These are phyloP conservation scores for Aplysia californica DNA, from an alignment of 1,140 invertebrate species.

Conservation along the genomic window DNA sequence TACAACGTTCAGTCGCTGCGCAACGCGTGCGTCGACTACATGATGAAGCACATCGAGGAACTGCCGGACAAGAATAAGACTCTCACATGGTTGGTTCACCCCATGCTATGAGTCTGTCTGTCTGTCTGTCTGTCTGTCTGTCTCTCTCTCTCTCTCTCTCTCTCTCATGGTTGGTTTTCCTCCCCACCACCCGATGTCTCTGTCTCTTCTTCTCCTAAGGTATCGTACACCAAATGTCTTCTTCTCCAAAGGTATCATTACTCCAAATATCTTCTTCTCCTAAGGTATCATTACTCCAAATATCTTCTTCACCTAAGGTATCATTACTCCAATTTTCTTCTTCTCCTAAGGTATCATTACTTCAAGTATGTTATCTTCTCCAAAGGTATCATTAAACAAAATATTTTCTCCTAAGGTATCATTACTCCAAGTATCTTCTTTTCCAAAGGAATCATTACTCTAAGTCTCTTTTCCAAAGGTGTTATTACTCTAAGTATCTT, in stretches of 20 bases:
- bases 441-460: too few relatives aligned
- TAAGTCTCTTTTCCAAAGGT: neutral
- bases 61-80: slow-evolving; percentile 59
- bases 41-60: slow-evolving; percentile 58
- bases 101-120: neutral
- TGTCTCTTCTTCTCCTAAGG: neutral
- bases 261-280: neutral
- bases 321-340: neutral
- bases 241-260: neutral
- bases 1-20: slow-evolving; percentile 54
- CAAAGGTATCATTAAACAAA: neutral
- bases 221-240: too few relatives aligned
- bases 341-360: neutral
- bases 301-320: neutral
- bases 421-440: neutral
- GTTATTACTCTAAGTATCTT: neutral
- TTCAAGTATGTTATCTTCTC: neutral
- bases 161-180: neutral
- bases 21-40: slow-evolving; percentile 61
- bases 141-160: slow-evolving; percentile 7
- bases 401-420: neutral
- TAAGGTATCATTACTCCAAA: neutral
- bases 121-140: slow-evolving; percentile 8
- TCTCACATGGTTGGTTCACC: slow-evolving; percentile 52
- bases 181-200: slow-evolving; percentile 5